These are phyloP conservation scores for Mycalesis mineus DNA, from an alignment of 2,888 invertebrate genomes.

Conservation along the genomic window DNA sequence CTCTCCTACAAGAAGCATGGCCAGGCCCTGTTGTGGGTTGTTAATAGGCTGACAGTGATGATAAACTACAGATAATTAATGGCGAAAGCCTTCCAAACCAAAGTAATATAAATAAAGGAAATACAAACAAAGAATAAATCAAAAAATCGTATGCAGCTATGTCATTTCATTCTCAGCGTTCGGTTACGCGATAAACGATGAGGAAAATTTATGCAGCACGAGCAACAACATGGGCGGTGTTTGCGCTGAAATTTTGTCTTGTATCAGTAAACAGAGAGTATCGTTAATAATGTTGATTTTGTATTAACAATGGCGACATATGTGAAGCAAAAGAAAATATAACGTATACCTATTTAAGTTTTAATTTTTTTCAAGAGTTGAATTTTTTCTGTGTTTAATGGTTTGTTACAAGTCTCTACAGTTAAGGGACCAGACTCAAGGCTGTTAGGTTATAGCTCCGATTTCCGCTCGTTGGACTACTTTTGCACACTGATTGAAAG, in stretches of 20 bases:
- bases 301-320: not conserved
- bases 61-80: too few species aligned
- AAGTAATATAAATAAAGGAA: not conserved
- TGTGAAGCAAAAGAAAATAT: not conserved
- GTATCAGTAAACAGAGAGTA: not conserved
- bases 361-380: too few species aligned
- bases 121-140: not conserved
- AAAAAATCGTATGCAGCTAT: constrained; percentile 2
- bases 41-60: too few species aligned
- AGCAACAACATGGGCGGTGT: not conserved
- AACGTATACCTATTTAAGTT: not conserved
- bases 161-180: constrained; percentile 4
- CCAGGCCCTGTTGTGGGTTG: too few species aligned
- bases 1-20: too few species aligned
- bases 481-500: too few species aligned
- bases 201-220: constrained; percentile 6
- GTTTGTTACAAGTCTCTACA: too few species aligned
- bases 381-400: too few species aligned
- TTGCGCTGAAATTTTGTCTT: not conserved
- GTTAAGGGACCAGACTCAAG: too few species aligned
- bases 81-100: not conserved
- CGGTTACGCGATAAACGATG: not conserved
- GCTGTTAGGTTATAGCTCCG: too few species aligned
- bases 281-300: not conserved
- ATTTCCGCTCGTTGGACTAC: too few species aligned